Evolutionary conservation across 2,797 vertebrate species (phyloP).

Genomic region (Pampus argenteus): DNA sequence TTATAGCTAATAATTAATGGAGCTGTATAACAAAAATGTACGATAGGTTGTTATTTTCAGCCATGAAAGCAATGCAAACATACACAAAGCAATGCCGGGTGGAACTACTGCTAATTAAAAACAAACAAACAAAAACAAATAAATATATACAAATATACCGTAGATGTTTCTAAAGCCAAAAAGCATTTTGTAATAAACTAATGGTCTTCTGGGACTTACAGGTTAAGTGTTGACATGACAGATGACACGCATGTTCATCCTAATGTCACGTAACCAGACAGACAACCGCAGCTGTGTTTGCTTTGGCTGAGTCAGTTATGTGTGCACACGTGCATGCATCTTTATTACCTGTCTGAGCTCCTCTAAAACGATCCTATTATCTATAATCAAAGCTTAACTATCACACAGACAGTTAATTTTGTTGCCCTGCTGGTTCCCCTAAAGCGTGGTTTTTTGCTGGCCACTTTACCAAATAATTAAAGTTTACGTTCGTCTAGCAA

Average conservation of each 20-base stretch:
- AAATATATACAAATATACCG: too few species aligned
- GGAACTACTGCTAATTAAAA: not conserved
- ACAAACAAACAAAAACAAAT: not conserved
- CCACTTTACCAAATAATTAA: slow-evolving; percentile 4
- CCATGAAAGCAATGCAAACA: not conserved
- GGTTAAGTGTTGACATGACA: slow-evolving; percentile 7
- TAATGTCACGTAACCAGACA: slow-evolving; percentile 26
- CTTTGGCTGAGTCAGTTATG: slow-evolving; percentile 10
- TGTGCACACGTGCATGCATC: slow-evolving; percentile 13
- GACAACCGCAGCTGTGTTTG: slow-evolving; percentile 53
- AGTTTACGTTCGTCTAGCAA: too few species aligned
- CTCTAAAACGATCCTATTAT: slow-evolving; percentile 19
- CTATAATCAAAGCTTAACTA: slow-evolving; percentile 25
- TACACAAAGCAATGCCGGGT: not conserved
- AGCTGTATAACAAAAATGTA: slow-evolving; percentile 25
- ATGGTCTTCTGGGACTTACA: not conserved
- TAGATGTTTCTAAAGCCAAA: not conserved
- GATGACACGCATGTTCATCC: slow-evolving; percentile 8
- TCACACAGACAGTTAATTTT: not conserved
- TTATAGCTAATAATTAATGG: slow-evolving; percentile 14
- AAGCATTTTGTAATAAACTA: not conserved
- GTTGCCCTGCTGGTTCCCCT: slow-evolving; percentile 12
- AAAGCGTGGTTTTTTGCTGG: not conserved
- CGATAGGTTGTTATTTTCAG: not conserved
- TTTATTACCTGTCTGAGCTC: slow-evolving; percentile 31